Conservation (phyloP, 2,113 vertebrate species). For the Morone chrysops region DNA sequence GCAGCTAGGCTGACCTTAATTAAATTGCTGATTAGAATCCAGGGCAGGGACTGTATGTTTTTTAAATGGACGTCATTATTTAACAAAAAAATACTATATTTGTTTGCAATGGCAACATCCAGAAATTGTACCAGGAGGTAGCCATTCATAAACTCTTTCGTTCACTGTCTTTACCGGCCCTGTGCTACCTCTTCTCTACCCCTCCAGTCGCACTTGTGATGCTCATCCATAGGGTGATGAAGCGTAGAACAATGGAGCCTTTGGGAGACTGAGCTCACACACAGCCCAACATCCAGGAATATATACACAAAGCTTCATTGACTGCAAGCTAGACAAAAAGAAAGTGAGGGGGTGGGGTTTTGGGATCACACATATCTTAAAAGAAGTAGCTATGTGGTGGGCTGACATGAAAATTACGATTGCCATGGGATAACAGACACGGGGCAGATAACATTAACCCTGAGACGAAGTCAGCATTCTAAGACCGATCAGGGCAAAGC, state of each 20-base stretch:
- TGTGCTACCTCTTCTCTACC: constrained; percentile 34
- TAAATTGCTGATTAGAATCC: constrained; percentile 56
- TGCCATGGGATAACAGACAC: constrained; percentile 7
- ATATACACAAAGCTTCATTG: constrained; percentile 87
- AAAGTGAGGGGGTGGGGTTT: constrained; percentile 28
- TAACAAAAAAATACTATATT: constrained; percentile 20
- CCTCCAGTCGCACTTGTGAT: constrained; percentile 74
- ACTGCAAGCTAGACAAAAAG: constrained; percentile 58
- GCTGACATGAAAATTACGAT: constrained; percentile 35
- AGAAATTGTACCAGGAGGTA: constrained; percentile 9
- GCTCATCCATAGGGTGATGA: constrained; percentile 84
- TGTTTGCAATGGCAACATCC: not conserved
- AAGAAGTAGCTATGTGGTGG: constrained; percentile 9
- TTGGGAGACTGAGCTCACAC: constrained; percentile 80
- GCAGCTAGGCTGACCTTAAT: constrained; percentile 50
- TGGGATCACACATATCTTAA: constrained; percentile 33
- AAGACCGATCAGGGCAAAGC: not conserved
- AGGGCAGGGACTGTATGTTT: not conserved
- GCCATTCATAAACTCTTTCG: not conserved
- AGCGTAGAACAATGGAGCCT: constrained; percentile 84
- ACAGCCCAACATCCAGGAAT: constrained; percentile 79
- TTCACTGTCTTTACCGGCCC: constrained; percentile 23
- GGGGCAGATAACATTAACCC: constrained; percentile 37
- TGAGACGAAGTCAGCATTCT: constrained; percentile 34
- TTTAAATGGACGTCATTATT: constrained; percentile 18